Evolutionary conservation across 2,797 vertebrate genomes (phyloP), one percentile per base, ranked within the genome.

Genomic region (Paguma larvata): DNA sequence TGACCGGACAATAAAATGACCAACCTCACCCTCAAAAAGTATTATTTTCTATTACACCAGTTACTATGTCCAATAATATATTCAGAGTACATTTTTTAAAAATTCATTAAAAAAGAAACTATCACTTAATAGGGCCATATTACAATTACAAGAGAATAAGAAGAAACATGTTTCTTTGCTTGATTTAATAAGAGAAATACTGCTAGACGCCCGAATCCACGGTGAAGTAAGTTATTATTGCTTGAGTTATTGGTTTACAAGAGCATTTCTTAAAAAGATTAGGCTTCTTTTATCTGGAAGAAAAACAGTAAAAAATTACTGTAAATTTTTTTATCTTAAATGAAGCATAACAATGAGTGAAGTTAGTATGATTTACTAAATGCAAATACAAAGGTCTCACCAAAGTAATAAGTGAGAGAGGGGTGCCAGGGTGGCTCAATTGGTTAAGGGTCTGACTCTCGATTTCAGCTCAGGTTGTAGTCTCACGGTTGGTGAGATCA

Each of bases 231-330:
- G 16, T 46, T 23, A n/a, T 79, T 94, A 78, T 30, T 91, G 85
- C 32, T 68, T 85, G n/a, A 95, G 48, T 72, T 87, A 82, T 19
- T 41, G 12, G 9, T 59, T 92, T 96, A 89, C 93, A 78, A 79
- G 6, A 46, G 2, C 48, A 46, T 30, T n/a, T 41, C 89, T 63
- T 67, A 80, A 72, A 13, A 51, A 88, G 16, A 56, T 78, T 19
- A 97, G 32, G 16, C 34, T 90, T 96, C 84, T 87, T n/a, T 62
- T 53, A 95, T 68, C 34, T 78, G 2, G 38, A 94, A 95, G 34
- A 96, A 92, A 91, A 95, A 78, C 25, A 48, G 32, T 95, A 19
- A 85, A 93, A 92, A 87, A 34, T 18, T 25, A 92, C 27, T 85
- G 41, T 41, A 88, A 70, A 78, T 67, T 67, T 86, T 46, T 4